Evolutionary conservation across 2,888 invertebrate genomes (phyloP).

Genomic region (Habroteleia sp.): DNA sequence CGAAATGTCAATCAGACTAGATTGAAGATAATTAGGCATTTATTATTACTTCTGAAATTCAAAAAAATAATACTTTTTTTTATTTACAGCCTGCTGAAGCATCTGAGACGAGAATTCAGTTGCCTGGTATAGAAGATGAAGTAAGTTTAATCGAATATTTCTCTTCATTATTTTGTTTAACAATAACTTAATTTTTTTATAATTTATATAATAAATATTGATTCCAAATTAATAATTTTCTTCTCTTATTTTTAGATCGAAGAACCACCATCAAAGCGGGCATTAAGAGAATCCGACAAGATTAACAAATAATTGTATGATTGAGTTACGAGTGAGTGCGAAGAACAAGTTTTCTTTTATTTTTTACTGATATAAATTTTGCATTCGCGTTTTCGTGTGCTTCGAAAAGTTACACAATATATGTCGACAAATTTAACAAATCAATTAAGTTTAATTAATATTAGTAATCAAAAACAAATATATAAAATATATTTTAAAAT

Average conservation of each 20-base stretch:
- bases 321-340: constrained; percentile 17
- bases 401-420: constrained; percentile 1
- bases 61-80: too few relatives aligned
- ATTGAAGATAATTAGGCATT: too few relatives aligned
- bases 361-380: constrained; percentile 25
- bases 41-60: too few relatives aligned
- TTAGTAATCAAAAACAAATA: constrained; percentile 33
- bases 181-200: too few relatives aligned
- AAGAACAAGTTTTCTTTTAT: constrained; percentile 13
- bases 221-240: too few relatives aligned
- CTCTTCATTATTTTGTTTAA: too few relatives aligned
- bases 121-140: constrained; percentile 86
- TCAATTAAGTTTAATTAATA: constrained; percentile 14
- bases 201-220: too few relatives aligned
- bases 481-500: constrained; percentile 33
- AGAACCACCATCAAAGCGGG: constrained; percentile 79
- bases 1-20: too few relatives aligned
- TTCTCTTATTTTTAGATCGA: constrained; percentile 73
- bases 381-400: constrained; percentile 9
- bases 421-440: constrained; percentile 2
- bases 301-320: constrained; percentile 77
- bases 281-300: constrained; percentile 79
- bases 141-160: too few relatives aligned
- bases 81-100: constrained; percentile 88
- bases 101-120: constrained; percentile 89